These are phyloP conservation scores for Argynnis bischoffii DNA, from an alignment of 2,888 invertebrate genomes.

Conservation along the genomic window DNA sequence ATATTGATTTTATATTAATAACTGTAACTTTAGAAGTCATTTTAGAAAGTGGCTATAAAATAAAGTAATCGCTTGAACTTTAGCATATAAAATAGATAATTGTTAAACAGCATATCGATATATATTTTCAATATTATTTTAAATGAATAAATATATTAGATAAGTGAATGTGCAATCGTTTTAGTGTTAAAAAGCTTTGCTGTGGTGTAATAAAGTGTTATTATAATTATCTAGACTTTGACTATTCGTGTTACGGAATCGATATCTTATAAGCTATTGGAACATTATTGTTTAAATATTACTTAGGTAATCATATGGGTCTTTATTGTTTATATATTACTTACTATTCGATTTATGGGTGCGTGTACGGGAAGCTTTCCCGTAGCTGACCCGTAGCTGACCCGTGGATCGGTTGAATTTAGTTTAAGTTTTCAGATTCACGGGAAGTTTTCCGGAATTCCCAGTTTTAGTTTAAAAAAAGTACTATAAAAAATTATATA, in stretches of 20 bases:
- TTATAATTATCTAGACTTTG: conserved; percentile 19
- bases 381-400: too few species aligned
- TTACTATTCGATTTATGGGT: too few species aligned
- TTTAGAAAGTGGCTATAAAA: conserved; percentile 11
- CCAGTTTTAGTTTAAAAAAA: too few species aligned
- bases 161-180: conserved; percentile 30
- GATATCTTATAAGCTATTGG: conserved; percentile 12
- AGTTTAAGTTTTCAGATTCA: too few species aligned
- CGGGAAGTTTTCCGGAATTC: too few species aligned
- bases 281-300: background rate
- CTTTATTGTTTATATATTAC: too few species aligned
- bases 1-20: background rate
- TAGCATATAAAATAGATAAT: conserved; percentile 42
- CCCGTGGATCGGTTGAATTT: too few species aligned
- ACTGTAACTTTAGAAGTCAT: conserved; percentile 11
- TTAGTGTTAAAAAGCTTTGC: conserved; percentile 34
- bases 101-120: conserved; percentile 57
- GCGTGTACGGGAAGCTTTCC: too few species aligned
- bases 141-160: conserved; percentile 15
- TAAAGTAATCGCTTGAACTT: conserved; percentile 17
- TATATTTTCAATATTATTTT: conserved; percentile 35
- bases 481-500: too few species aligned
- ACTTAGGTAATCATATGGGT: too few species aligned
- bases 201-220: conserved; percentile 28
- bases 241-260: conserved; percentile 19